phyloP scores from a whole-genome alignment of 64 coral and sea anemone genomes.

The Actinia tenebrosa region DNA sequence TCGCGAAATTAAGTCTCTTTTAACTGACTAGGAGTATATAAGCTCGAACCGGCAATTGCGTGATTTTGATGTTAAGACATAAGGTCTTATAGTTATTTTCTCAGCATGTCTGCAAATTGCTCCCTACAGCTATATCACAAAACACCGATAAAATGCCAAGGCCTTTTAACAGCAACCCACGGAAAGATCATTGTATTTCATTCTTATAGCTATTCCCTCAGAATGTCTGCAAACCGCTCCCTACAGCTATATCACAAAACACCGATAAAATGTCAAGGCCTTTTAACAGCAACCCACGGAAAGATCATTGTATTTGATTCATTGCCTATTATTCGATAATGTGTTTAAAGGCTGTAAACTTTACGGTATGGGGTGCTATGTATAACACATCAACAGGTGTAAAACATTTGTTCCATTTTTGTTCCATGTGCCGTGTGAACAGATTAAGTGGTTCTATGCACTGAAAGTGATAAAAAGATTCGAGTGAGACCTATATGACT shows the following conservation, averaged over 20 bases:
- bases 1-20: too few species aligned
- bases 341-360: not conserved
- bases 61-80: not conserved
- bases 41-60: not conserved
- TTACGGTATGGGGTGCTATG: not conserved
- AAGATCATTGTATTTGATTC: not conserved
- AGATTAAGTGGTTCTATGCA: not conserved
- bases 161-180: not conserved
- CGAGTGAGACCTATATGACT: too few species aligned
- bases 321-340: not conserved
- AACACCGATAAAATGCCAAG: not conserved
- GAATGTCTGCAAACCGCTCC: not conserved
- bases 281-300: not conserved
- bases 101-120: not conserved
- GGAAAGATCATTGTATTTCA: too few species aligned
- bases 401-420: not conserved
- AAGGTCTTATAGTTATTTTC: not conserved
- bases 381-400: not conserved
- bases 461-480: too few species aligned
- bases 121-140: not conserved
- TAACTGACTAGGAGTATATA: too few species aligned
- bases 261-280: not conserved
- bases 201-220: not conserved
- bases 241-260: not conserved
- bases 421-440: not conserved